A percentile compares a stretch with the other conserved stretches of the same genome.
These are phyloP conservation scores for Celastrina argiolus DNA, from an alignment of 2,888 invertebrate genomes.

Conservation along the genomic window DNA sequence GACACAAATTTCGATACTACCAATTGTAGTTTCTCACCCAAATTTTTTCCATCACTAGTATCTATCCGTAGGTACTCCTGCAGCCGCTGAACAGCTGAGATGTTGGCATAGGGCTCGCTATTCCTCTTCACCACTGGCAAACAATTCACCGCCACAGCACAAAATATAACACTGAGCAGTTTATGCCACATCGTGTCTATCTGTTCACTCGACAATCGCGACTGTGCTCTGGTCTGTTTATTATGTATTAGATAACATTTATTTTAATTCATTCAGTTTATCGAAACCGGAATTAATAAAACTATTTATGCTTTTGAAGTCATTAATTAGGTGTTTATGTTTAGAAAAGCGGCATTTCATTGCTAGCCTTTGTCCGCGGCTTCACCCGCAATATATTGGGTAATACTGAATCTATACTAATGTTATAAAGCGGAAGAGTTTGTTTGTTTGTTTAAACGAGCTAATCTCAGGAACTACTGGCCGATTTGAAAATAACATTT, in stretches of 20 bases:
- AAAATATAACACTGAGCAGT: not conserved
- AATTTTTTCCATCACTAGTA: not conserved
- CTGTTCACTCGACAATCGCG: not conserved
- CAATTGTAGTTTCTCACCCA: not conserved
- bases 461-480: no score
- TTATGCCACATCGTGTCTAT: not conserved
- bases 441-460: no score
- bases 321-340: no score
- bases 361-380: no score
- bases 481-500: no score
- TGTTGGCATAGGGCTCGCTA: not conserved
- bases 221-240: not conserved
- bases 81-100: not conserved
- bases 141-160: not conserved
- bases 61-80: conserved; percentile 20
- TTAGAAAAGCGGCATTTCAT: no score
- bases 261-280: not conserved
- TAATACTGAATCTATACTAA: no score
- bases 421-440: no score
- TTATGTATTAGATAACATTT: not conserved
- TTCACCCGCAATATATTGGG: no score
- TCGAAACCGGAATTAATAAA: not conserved
- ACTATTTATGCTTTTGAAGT: no score
- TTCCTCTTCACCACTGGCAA: not conserved
- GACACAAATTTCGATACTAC: no score